phyloP scores from a whole-genome alignment of 2,797 vertebrate genomes.

The Lemur catta region DNA sequence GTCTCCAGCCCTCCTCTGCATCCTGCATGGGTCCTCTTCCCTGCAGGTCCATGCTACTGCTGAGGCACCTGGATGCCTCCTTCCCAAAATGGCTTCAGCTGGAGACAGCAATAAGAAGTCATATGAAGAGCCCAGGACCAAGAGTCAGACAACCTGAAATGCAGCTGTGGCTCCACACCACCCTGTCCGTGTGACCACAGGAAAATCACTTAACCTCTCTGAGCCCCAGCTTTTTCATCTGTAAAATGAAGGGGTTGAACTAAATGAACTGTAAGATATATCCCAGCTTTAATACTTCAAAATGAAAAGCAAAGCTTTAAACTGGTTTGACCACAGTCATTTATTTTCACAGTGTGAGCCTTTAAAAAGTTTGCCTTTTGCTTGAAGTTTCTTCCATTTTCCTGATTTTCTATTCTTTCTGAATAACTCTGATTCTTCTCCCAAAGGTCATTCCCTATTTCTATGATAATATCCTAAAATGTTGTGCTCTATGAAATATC shows the following conservation, averaged over 20 bases:
- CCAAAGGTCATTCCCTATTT: slow-evolving; percentile 27
- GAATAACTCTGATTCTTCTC: slow-evolving; percentile 31
- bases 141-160: neutral
- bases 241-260: slow-evolving; percentile 7
- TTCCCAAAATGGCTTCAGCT: neutral
- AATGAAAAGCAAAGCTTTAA: slow-evolving; percentile 43
- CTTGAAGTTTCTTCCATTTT: slow-evolving; percentile 35
- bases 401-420: slow-evolving; percentile 49
- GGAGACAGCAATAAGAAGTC: neutral
- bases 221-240: neutral
- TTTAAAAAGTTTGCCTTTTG: slow-evolving; percentile 47
- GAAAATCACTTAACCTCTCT: slow-evolving; percentile 33
- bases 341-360: slow-evolving; percentile 56
- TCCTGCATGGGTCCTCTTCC: neutral
- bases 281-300: neutral
- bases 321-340: neutral
- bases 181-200: neutral
- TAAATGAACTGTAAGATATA: neutral
- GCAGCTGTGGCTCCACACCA: neutral
- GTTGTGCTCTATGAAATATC: neutral
- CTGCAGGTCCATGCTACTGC: neutral
- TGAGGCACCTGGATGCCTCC: neutral
- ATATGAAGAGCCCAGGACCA: neutral
- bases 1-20: neutral
- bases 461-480: slow-evolving; percentile 40